Evolutionary conservation across 2,113 vertebrate genomes (phyloP), one percentile per base, ranked within the genome.

Genomic region (Cyanistes caeruleus): DNA sequence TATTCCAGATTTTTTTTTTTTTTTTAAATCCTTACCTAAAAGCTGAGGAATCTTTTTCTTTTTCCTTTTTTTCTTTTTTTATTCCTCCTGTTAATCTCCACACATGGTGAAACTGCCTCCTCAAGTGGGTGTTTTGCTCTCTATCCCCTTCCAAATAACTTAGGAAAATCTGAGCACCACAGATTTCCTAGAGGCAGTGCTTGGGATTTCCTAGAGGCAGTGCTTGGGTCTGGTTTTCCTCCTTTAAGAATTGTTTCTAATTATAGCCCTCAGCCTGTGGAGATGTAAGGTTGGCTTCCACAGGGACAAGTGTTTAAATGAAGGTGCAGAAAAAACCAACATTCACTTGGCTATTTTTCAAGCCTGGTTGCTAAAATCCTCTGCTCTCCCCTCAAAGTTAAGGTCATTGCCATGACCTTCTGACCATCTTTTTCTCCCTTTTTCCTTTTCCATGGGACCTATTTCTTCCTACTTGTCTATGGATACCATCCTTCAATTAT

Each of bases 291-390:
- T 11, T 77, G 41, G 13, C 59, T 84, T 92, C 55, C 33, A 4
- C 1, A 31, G 22, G 51, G 27, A n/a, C 0, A 0, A 28, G 5
- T 30, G 16, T 39, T 39, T 39, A 39, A 39, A 8, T 30, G 31
- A 48, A 77, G 14, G 14, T 41, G 25, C 27, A 52, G 56, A 55
- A 72, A 13, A 10, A 58, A 46, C 48, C 21, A 43, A 3, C 14
- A 15, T 35, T 67, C 7, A 5, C n/a, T 37, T 37, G 18, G 6
- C 30, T 89, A 0, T 70, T 87, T 84, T 87, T 81, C 15, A 58
- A 9, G 9, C 65, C 28, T 63, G 11, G 55, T 87, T 78, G 63
- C 33, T 72, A 35, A 78, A 91, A 52, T 79, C 7, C 11, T 85
- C 17, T 58, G 3, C 44, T 80, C 15, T 63, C 4, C 5, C 5